phyloP scores from a whole-genome alignment of 2,888 invertebrate species.

The Nephrotoma appendiculata region DNA sequence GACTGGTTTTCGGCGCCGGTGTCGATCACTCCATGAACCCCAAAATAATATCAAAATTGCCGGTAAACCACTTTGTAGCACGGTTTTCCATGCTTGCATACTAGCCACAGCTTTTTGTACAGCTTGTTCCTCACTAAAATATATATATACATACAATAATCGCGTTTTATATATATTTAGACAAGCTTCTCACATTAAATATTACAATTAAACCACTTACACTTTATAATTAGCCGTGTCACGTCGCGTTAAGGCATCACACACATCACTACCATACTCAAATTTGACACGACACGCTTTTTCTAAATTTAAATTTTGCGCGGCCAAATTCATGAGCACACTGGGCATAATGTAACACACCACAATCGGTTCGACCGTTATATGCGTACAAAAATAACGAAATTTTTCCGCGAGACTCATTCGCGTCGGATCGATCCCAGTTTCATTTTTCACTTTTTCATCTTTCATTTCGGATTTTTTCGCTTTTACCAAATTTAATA shows the following conservation, averaged over 20 bases:
- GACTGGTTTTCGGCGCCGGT: conserved; percentile 43
- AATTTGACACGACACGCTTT: conserved; percentile 78
- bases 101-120: conserved; percentile 63
- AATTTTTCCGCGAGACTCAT: conserved; percentile 31
- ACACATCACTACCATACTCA: conserved; percentile 52
- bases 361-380: conserved; percentile 50
- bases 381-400: conserved; percentile 36
- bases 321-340: conserved; percentile 55
- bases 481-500: not conserved
- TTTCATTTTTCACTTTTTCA: not conserved
- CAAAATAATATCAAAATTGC: conserved; percentile 67
- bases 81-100: conserved; percentile 76
- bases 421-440: not conserved
- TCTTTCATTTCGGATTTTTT: not conserved
- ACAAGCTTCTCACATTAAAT: not conserved
- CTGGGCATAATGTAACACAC: conserved; percentile 48
- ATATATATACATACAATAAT: not conserved
- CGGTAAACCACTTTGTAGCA: conserved; percentile 69
- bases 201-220: conserved; percentile 15
- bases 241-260: conserved; percentile 59
- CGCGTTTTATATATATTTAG: conserved; percentile 20
- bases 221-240: conserved; percentile 43
- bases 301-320: conserved; percentile 72
- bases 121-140: conserved; percentile 40
- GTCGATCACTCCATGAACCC: conserved; percentile 60